Evolutionary conservation across 2,888 invertebrate genomes (phyloP).

Genomic region (Dione juno): DNA sequence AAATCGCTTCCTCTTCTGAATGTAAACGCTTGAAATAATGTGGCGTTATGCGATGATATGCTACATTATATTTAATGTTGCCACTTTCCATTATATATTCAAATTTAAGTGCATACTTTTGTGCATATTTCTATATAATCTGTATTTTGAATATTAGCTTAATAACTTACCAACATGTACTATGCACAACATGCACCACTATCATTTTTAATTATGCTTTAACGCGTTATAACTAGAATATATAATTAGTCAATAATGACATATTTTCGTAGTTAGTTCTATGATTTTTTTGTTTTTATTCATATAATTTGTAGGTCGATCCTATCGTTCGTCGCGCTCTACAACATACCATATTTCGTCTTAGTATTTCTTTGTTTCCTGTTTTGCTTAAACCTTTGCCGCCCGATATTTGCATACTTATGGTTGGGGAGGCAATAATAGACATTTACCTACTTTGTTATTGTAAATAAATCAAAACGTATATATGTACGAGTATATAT

Average conservation of each 20-base stretch:
- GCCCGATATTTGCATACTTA: constrained; percentile 43
- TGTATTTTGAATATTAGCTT: not conserved
- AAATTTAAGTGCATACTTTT: constrained; percentile 25
- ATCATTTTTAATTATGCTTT: not conserved
- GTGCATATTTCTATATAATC: not conserved
- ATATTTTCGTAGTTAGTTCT: too few species aligned
- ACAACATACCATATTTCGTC: constrained; percentile 38
- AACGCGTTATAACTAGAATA: too few species aligned
- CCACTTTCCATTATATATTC: constrained; percentile 55
- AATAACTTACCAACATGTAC: not conserved
- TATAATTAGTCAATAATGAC: too few species aligned
- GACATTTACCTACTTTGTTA: constrained; percentile 28
- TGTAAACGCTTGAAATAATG: constrained; percentile 27
- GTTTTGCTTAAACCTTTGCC: constrained; percentile 40
- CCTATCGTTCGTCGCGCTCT: constrained; percentile 35
- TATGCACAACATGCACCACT: too few species aligned
- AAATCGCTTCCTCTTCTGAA: constrained; percentile 43
- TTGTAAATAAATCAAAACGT: constrained; percentile 17
- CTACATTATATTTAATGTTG: constrained; percentile 53
- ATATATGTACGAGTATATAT: not conserved
- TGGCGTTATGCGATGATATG: constrained; percentile 49
- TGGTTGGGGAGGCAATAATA: constrained; percentile 34
- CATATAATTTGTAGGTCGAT: constrained; percentile 38
- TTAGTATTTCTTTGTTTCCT: constrained; percentile 42
- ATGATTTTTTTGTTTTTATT: not conserved